These are phyloP conservation scores for Choristoneura rosaceana DNA, from an alignment of 2,888 invertebrate species.

Conservation along the genomic window DNA sequence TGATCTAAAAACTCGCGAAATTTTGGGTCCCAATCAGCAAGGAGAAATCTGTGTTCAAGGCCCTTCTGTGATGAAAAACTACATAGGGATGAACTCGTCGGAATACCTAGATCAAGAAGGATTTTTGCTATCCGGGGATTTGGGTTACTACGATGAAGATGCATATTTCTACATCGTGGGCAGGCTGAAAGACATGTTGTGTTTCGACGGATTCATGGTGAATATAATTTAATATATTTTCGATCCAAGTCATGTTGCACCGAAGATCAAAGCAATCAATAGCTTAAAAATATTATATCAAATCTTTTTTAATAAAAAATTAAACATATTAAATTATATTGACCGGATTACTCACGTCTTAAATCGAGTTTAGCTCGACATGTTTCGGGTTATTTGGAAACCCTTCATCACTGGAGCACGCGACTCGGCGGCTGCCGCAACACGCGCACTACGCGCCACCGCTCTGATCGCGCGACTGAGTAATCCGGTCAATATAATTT, in stretches of 20 bases:
- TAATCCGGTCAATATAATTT: too few species aligned
- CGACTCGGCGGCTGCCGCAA: too few species aligned
- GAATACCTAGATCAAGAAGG: conserved; percentile 9
- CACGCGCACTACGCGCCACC: too few species aligned
- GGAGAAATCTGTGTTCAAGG: conserved; percentile 26
- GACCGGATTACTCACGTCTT: too few species aligned
- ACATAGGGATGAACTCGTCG: conserved; percentile 7
- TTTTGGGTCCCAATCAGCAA: conserved; percentile 19
- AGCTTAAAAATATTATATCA: too few species aligned
- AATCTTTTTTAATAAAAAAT: too few species aligned
- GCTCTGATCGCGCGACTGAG: too few species aligned
- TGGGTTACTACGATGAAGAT: conserved; percentile 26
- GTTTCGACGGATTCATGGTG: not conserved
- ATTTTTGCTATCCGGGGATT: conserved; percentile 14
- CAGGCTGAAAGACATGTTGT: conserved; percentile 12
- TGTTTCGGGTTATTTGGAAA: too few species aligned
- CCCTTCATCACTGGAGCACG: too few species aligned
- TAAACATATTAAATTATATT: too few species aligned
- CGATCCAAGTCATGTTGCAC: not conserved
- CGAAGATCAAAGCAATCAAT: not conserved
- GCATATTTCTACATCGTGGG: conserved; percentile 15
- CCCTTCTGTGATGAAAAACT: conserved; percentile 8
- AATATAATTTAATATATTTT: not conserved
- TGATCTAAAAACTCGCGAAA: conserved; percentile 15
- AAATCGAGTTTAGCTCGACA: too few species aligned